A percentile compares a stretch with the other conserved stretches of the same genome.
Evolutionary conservation across 2,888 invertebrate species (phyloP).

Genomic region (Habroteleia sp.): DNA sequence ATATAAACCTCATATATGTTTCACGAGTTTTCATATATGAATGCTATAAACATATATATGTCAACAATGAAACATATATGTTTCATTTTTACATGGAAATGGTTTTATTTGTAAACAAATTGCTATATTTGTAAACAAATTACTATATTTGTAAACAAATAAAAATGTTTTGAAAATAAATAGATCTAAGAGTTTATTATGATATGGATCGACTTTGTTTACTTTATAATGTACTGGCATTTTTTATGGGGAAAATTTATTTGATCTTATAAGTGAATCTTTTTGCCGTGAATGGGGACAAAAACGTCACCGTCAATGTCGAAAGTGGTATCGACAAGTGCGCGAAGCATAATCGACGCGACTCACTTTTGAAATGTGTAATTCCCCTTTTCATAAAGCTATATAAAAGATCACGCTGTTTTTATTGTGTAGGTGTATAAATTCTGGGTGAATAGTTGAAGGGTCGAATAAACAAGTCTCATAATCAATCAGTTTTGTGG

Average conservation of each 20-base stretch:
- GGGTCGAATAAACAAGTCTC: conserved; percentile 56
- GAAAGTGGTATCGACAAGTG: conserved; percentile 56
- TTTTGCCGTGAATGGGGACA: conserved; percentile 33
- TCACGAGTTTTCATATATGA: no score
- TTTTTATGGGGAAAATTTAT: conserved; percentile 21
- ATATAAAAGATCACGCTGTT: conserved; percentile 59
- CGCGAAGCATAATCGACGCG: conserved; percentile 40
- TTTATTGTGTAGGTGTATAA: conserved; percentile 59
- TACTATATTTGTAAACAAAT: no score
- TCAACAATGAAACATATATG: no score
- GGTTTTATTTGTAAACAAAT: no score
- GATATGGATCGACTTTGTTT: no score
- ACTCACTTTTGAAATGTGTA: conserved; percentile 56
- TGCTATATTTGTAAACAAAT: no score
- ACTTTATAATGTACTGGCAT: not conserved
- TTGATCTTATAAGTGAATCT: conserved; percentile 46
- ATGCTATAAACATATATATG: no score
- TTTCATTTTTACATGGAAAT: no score
- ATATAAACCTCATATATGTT: no score
- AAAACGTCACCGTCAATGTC: conserved; percentile 32
- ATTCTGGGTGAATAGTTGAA: conserved; percentile 27
- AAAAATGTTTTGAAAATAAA: no score
- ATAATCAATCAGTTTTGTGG: conserved; percentile 77
- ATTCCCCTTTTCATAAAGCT: conserved; percentile 60
- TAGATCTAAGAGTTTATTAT: no score